phyloP scores from a whole-genome alignment of 2,888 invertebrate species.

The Limnephilus rhombicus region DNA sequence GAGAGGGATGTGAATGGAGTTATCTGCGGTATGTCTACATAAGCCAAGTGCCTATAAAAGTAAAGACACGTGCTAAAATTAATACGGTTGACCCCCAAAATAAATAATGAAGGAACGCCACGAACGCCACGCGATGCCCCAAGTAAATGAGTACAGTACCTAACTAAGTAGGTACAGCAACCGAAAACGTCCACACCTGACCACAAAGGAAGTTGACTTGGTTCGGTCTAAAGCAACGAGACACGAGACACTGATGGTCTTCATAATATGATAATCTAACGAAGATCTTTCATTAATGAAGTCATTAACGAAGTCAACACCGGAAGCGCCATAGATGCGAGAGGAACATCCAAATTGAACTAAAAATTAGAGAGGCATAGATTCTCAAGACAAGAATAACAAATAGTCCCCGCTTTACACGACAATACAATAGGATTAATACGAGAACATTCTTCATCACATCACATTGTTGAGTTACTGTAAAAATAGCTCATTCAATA shows the following conservation, averaged over 20 bases:
- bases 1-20: no score
- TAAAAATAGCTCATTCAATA: conserved; percentile 36
- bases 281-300: conserved; percentile 24
- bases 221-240: conserved; percentile 13
- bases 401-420: conserved; percentile 23
- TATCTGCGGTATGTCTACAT: neutral
- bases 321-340: conserved; percentile 41
- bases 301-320: conserved; percentile 44
- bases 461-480: conserved; percentile 25
- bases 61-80: neutral
- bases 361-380: conserved; percentile 41
- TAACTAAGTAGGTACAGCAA: neutral
- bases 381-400: conserved; percentile 21
- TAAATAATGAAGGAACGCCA: conserved; percentile 8
- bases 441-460: conserved; percentile 2
- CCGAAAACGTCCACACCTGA: neutral
- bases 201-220: conserved; percentile 30
- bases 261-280: neutral
- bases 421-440: conserved; percentile 9
- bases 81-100: conserved; percentile 15
- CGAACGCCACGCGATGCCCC: neutral
- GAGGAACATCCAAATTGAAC: conserved; percentile 18
- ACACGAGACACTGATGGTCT: conserved; percentile 4
- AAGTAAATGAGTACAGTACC: neutral
- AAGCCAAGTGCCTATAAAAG: neutral